Conservation (phyloP, 2,888 invertebrate genomes). For the Hydriomena furcata region DNA sequence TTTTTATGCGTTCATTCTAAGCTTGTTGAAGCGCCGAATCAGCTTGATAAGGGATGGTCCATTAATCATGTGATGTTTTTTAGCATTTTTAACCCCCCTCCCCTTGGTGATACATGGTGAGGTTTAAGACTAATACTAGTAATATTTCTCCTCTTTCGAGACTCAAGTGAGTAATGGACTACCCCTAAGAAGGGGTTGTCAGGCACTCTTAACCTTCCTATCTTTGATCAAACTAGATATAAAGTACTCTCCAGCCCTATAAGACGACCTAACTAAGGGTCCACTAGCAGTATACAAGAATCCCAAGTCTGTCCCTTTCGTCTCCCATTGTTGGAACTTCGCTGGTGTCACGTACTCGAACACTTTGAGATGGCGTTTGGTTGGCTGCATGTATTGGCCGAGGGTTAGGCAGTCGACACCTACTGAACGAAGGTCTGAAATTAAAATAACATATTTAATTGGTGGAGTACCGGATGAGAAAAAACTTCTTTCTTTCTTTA, state of each 20-base stretch:
- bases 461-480: too few relatives aligned
- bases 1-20: too few relatives aligned
- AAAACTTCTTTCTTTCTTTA: too few relatives aligned
- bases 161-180: too few relatives aligned
- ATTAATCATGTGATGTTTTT: too few relatives aligned
- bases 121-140: too few relatives aligned
- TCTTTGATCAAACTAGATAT: constrained; percentile 90
- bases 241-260: constrained; percentile 98
- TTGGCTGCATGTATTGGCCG: constrained; percentile 99
- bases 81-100: too few relatives aligned
- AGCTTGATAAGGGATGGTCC: too few relatives aligned
- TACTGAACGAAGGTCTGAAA: constrained; percentile 88
- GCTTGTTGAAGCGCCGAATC: too few relatives aligned
- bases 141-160: too few relatives aligned
- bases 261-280: constrained; percentile 97
- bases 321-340: constrained; percentile 95
- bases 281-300: constrained; percentile 99
- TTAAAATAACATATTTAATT: neutral
- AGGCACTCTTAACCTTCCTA: constrained; percentile 70
- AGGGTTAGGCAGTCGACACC: constrained; percentile 98
- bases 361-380: constrained; percentile 96
- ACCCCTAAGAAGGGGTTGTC: constrained; percentile 41
- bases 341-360: constrained; percentile 98
- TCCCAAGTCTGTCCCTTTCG: constrained; percentile 91
- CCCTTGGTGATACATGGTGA: too few relatives aligned